A percentile compares a stretch with the other conserved stretches of the same genome.
phyloP scores from a whole-genome alignment of 2,797 vertebrate species.

The Dendrocincla tyrannina region DNA sequence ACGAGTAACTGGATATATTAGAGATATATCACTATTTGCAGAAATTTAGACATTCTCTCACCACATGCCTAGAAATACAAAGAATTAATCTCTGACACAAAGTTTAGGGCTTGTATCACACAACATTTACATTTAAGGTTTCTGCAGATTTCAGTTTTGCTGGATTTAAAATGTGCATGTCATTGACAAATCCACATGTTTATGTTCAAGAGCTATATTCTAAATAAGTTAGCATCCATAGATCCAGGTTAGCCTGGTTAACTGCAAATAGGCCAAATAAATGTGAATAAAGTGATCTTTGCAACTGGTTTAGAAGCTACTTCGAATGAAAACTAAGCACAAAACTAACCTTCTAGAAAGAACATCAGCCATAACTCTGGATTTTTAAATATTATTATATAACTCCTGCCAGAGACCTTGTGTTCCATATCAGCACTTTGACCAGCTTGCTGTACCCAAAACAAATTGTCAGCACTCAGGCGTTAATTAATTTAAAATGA shows the following conservation, averaged over 20 bases:
- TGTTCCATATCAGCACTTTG: not conserved
- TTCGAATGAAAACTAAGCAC: not conserved
- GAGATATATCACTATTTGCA: not conserved
- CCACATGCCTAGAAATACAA: not conserved
- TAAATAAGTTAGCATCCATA: not conserved
- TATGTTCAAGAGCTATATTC: not conserved
- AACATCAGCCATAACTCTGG: not conserved
- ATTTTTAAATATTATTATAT: not conserved
- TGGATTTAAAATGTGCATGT: not conserved
- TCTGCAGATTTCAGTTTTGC: not conserved
- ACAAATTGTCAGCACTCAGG: not conserved
- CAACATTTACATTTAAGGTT: not conserved
- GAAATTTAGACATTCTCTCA: not conserved
- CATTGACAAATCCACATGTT: not conserved
- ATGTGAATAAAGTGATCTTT: not conserved
- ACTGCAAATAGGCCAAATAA: not conserved
- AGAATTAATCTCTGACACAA: not conserved
- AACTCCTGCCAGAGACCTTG: not conserved
- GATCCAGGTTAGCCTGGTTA: not conserved
- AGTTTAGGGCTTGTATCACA: not conserved
- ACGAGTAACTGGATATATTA: not conserved
- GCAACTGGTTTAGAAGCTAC: not conserved
- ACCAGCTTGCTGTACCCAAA: not conserved
- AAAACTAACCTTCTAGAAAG: not conserved
- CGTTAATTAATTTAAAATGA: fast-evolving